Evolutionary conservation across 2,797 vertebrate species (phyloP).

Genomic region (Euphonia xanthogaster): DNA sequence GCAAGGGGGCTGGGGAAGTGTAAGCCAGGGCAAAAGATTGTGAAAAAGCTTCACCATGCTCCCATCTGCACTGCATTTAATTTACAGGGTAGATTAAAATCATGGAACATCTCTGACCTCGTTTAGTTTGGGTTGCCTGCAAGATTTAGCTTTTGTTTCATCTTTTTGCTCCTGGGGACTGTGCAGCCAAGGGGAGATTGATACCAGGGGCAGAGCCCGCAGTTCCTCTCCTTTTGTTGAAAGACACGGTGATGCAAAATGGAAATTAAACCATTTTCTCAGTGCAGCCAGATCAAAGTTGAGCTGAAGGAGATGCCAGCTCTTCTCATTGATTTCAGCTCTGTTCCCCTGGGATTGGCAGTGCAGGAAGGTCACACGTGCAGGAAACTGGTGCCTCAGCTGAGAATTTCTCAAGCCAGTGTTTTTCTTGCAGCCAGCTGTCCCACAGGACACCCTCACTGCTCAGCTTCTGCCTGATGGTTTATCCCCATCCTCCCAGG

Average conservation of each 20-base stretch:
- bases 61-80: neutral
- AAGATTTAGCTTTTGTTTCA: conserved; percentile 22
- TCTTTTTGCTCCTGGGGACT: neutral
- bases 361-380: conserved; percentile 31
- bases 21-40: neutral
- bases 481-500: conserved; percentile 33
- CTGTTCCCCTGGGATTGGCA: conserved; percentile 7
- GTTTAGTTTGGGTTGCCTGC: neutral
- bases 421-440: conserved; percentile 10
- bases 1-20: neutral
- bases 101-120: neutral
- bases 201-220: neutral
- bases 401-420: conserved; percentile 37
- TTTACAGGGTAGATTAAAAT: conserved; percentile 18
- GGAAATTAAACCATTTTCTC: conserved; percentile 25
- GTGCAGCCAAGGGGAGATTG: neutral
- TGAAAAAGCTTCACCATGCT: neutral
- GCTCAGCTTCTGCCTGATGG: neutral
- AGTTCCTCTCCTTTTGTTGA: neutral
- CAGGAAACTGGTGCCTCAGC: neutral
- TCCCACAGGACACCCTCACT: neutral
- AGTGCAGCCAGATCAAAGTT: conserved; percentile 4
- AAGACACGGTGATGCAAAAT: neutral
- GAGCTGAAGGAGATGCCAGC: conserved; percentile 31
- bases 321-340: conserved; percentile 53